phyloP scores from a whole-genome alignment of 2,113 vertebrate species.

The Fukomys damarensis region DNA sequence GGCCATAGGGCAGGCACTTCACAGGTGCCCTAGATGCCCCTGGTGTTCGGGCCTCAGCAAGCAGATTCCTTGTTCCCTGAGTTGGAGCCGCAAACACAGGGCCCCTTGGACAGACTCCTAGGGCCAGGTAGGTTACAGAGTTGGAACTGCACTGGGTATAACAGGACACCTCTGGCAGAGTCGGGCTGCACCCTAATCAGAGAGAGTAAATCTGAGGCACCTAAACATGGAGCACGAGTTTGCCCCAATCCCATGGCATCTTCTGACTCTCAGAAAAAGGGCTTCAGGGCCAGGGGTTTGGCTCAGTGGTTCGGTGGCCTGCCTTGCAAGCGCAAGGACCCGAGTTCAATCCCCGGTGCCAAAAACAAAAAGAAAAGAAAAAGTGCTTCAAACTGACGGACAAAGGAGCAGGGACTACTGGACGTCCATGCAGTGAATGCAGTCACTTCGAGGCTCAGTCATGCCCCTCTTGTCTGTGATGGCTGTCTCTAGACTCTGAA shows the following conservation, averaged over 20 bases:
- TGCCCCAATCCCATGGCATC: background rate
- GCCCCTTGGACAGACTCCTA: background rate
- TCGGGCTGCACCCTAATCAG: background rate
- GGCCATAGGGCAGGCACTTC: background rate
- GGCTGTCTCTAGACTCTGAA: slow-evolving; percentile 1
- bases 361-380: no score
- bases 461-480: background rate
- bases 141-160: no score
- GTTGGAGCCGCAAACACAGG: background rate
- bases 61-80: background rate
- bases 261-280: background rate
- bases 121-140: background rate
- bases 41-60: background rate
- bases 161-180: no score
- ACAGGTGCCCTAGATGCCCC: background rate
- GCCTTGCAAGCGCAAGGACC: no score
- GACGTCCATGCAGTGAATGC: background rate
- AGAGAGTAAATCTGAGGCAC: background rate
- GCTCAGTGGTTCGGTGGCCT: no score
- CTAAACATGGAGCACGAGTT: background rate
- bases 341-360: no score
- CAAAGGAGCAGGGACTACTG: background rate
- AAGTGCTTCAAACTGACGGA: background rate
- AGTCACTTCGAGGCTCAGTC: background rate
- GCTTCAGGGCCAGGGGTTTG: no score